Base-by-base conservation (phyloP, 2,113 vertebrate genomes). In the Perognathus longimembris region DNA sequence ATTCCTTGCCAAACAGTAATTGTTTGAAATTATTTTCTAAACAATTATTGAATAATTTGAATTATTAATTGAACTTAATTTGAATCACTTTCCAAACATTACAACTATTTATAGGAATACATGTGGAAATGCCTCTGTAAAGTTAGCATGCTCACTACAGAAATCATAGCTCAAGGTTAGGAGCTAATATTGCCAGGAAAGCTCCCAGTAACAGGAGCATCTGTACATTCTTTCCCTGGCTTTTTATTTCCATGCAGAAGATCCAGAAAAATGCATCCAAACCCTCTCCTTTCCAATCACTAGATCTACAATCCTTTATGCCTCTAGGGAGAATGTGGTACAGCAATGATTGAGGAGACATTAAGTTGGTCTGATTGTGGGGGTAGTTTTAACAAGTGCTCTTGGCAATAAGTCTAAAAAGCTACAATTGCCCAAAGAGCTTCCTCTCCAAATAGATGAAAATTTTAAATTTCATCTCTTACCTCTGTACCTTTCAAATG, bases 401-500 rank as follows among this genome's bases (percentile, higher is more conserved):
- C 36, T 80, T 50, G 24, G 32, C 28, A 70, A 8, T 76, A 30
- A 76, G 6, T 40, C 32, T 54, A 83, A 81, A 83, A 81, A 63
- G 26, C 14, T 69, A 26, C 3, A 64, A 40, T 12, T 1, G 57
- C 36, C 36, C 20, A 76, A 61, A 59, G 1, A 9, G 3, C 50
- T 77, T 75, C 17, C 22, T 78, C 57, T 95, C 15, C 30, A 77
- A 81, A 50, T 40, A 71, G 45, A 36, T 38, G 7, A 67, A 45
- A 2, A 50, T 78, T 81, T 93, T 38, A 17, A 74, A 69, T 73
- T 92, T 70, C 21, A 61, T 54, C 70, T 69, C 78, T 85, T 50
- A 73, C 11, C 12, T 85, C 24, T 40, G 45, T 36, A 32, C 38
- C n/a, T 9, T 59, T 73, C 42, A 77, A 63, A 93, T 81, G 57